A percentile compares a stretch with the other conserved stretches of the same genome.
Conservation (phyloP, 2,113 vertebrate species). For the Procapra przewalskii region DNA sequence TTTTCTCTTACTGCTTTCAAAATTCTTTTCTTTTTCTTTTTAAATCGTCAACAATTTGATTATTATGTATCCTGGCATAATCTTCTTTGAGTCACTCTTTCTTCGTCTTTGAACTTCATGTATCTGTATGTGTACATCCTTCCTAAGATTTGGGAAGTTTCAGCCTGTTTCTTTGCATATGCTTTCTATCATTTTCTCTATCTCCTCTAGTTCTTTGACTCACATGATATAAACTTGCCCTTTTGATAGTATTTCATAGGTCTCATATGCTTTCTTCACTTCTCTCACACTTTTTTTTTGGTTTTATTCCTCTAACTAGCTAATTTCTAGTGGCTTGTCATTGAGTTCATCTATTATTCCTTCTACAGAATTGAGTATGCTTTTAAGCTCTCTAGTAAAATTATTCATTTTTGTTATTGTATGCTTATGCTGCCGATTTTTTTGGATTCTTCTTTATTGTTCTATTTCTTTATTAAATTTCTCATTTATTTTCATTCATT, state of each 20-base stretch:
- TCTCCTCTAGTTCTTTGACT: not conserved
- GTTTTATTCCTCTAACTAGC: not conserved
- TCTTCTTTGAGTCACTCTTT: not conserved
- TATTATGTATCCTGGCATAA: not conserved
- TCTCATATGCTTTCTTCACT: not conserved
- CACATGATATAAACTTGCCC: not conserved
- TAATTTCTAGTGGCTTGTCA: not conserved
- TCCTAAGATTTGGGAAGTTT: not conserved
- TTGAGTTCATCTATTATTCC: not conserved
- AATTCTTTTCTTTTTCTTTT: not conserved
- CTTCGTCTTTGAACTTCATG: not conserved
- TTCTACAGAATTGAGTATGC: not conserved
- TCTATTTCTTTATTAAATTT: not conserved
- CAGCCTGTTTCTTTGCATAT: not conserved
- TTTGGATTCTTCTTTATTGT: not conserved
- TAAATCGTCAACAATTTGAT: not conserved
- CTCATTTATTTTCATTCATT: not conserved
- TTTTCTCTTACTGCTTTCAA: not conserved
- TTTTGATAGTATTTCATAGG: not conserved
- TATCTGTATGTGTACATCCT: not conserved
- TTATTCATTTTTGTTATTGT: not conserved
- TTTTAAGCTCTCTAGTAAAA: not conserved
- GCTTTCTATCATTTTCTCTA: not conserved
- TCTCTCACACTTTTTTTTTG: not conserved
- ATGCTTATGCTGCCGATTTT: not conserved